These are phyloP conservation scores for Mormyrus proboscirostris DNA, from an alignment of 2,797 vertebrate species.

Conservation along the genomic window DNA sequence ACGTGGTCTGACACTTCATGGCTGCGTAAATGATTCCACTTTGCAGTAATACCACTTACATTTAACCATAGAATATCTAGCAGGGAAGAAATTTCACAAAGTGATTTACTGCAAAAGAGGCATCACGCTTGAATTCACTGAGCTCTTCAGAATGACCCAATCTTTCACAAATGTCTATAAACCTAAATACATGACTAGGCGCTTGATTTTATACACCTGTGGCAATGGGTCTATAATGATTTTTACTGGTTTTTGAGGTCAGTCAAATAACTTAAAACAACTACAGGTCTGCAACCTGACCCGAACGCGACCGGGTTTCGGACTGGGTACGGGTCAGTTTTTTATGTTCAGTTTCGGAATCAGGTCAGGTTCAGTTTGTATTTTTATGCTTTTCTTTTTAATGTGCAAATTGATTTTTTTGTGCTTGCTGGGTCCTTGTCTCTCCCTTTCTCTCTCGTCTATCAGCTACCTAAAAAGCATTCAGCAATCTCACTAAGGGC, in stretches of 20 bases:
- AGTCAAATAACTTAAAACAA: not conserved
- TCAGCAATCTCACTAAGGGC: not conserved
- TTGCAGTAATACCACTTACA: not conserved
- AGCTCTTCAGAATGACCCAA: not conserved
- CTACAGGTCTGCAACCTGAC: not conserved
- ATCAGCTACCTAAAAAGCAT: not conserved
- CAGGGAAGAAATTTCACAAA: not conserved
- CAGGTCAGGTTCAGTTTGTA: not conserved
- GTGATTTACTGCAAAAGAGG: not conserved
- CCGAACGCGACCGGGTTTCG: not conserved
- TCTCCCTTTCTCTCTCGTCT: not conserved
- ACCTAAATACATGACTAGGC: not conserved
- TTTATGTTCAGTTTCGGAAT: not conserved
- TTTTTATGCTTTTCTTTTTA: not conserved
- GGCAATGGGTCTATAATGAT: not conserved
- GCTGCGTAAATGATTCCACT: not conserved
- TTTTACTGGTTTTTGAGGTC: not conserved
- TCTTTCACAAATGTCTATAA: not conserved
- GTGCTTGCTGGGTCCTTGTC: not conserved
- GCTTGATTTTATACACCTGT: not conserved
- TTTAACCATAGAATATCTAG: not conserved
- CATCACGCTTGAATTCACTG: not conserved
- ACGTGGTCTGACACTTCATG: not conserved
- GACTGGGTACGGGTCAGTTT: not conserved
- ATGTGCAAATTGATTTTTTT: not conserved